phyloP scores from a whole-genome alignment of 2,888 invertebrate genomes.

The Pristionchus maxplancki region DNA sequence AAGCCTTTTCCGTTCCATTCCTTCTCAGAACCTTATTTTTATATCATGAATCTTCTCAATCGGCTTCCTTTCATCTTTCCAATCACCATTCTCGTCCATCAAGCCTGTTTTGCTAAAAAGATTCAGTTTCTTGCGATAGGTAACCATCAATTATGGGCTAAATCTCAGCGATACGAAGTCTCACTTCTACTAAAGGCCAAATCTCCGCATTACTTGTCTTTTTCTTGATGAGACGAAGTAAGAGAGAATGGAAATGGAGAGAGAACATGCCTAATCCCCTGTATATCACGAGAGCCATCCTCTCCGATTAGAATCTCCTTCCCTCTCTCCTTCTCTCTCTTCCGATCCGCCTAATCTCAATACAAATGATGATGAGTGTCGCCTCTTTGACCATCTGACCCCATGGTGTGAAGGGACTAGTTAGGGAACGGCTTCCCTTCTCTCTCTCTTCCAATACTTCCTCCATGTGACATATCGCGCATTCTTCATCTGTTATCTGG shows the following conservation, averaged over 20 bases:
- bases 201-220: background rate
- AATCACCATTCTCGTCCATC: background rate
- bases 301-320: background rate
- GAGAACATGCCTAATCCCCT: background rate
- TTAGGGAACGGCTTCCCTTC: slow-evolving; percentile 37
- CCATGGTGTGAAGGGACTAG: slow-evolving; percentile 20
- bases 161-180: background rate
- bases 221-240: no score
- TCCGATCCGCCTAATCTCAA: slow-evolving; percentile 24
- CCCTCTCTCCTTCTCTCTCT: background rate
- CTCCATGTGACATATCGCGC: no score
- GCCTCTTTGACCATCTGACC: slow-evolving; percentile 47
- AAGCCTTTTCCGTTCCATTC: background rate
- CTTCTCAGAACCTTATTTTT: background rate
- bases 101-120: background rate
- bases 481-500: no score
- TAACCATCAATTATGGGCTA: slow-evolving; percentile 2
- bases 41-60: background rate
- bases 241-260: background rate
- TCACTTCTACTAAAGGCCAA: background rate
- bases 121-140: background rate
- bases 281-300: slow-evolving; percentile 20
- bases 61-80: slow-evolving; percentile 20
- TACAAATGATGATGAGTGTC: slow-evolving; percentile 43
- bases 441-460: background rate